Evolutionary conservation across 2,113 vertebrate species (phyloP).

Genomic region (Dipodomys stephensi): DNA sequence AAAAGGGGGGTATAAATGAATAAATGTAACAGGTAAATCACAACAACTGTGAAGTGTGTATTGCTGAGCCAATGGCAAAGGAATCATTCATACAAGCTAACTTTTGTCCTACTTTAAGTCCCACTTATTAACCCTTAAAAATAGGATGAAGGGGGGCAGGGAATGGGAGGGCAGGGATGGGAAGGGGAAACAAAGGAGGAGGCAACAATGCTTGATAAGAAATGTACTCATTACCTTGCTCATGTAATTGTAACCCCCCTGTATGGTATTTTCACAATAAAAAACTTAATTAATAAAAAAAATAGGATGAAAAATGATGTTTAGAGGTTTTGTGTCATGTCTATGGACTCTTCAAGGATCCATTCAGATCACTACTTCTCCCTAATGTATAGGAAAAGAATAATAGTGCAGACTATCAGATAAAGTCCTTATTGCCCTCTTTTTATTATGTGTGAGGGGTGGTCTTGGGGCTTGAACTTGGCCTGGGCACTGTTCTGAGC

Average conservation of each 20-base stretch:
- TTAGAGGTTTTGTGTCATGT: neutral
- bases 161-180: too few relatives aligned
- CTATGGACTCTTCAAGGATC: neutral
- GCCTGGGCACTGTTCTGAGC: too few relatives aligned
- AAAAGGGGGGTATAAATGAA: neutral
- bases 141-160: neutral
- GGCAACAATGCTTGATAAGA: too few relatives aligned
- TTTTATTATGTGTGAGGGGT: too few relatives aligned
- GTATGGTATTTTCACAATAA: too few relatives aligned
- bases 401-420: neutral
- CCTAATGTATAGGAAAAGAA: neutral
- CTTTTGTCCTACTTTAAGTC: neutral
- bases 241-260: too few relatives aligned
- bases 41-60: neutral
- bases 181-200: too few relatives aligned
- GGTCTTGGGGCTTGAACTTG: too few relatives aligned
- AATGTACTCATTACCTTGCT: too few relatives aligned
- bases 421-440: neutral
- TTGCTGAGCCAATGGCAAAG: neutral
- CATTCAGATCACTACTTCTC: neutral
- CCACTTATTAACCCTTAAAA: slow-evolving; percentile 38
- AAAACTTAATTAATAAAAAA: neutral
- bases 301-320: neutral
- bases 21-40: neutral
- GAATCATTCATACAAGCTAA: neutral